A percentile compares a stretch with the other conserved stretches of the same genome.
Conservation (phyloP, 2,888 invertebrate species). For the Busseola fusca region DNA sequence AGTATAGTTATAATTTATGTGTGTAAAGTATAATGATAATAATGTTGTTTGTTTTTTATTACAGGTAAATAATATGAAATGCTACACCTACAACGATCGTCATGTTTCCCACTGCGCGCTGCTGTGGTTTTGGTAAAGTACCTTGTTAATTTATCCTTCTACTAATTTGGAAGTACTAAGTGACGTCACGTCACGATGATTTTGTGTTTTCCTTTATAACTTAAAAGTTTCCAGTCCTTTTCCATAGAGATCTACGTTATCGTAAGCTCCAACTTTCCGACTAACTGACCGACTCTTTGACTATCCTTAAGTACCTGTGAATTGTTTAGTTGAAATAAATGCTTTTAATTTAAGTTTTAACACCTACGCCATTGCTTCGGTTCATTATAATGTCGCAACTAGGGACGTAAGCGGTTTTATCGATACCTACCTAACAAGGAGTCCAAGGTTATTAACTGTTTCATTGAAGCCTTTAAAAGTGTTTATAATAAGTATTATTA, state of each 20-base stretch:
- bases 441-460: not conserved
- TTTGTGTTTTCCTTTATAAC: not conserved
- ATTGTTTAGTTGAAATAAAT: not conserved
- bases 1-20: too few relatives aligned
- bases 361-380: not conserved
- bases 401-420: not conserved
- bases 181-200: conserved; percentile 18
- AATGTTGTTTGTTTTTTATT: conserved; percentile 35
- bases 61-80: conserved; percentile 47
- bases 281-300: not conserved
- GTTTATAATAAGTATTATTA: not conserved
- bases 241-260: not conserved
- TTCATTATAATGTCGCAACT: not conserved
- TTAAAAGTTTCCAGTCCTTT: not conserved
- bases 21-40: not conserved
- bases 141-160: not conserved
- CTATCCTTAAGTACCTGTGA: not conserved
- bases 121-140: conserved; percentile 32
- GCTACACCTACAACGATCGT: conserved; percentile 6
- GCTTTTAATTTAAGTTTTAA: not conserved
- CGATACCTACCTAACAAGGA: not conserved
- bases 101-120: conserved; percentile 24
- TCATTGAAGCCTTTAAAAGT: not conserved
- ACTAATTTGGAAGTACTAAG: conserved; percentile 25
- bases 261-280: not conserved